These are phyloP conservation scores for Patella depressa DNA, from an alignment of 2,888 invertebrate species.

Conservation along the genomic window DNA sequence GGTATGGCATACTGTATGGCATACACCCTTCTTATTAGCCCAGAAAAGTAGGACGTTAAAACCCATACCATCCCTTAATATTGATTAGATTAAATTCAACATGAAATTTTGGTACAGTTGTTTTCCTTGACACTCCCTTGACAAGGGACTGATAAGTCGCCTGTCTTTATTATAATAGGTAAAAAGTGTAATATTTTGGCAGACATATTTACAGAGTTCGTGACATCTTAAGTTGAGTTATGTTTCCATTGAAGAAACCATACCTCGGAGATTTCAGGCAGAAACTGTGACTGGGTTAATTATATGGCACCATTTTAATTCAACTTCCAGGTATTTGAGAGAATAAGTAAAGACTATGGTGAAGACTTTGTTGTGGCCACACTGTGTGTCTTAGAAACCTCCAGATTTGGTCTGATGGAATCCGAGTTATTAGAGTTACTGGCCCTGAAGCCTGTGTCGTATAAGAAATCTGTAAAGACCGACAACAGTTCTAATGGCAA, in stretches of 20 bases:
- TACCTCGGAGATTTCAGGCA: neutral
- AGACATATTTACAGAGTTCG: neutral
- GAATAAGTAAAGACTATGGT: slow-evolving; percentile 45
- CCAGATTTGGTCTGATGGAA: slow-evolving; percentile 47
- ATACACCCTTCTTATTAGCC: no score
- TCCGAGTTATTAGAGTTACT: slow-evolving; percentile 45
- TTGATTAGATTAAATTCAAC: no score
- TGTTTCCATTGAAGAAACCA: neutral
- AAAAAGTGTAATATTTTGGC: no score
- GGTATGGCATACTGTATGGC: no score
- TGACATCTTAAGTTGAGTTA: neutral
- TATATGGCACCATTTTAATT: neutral
- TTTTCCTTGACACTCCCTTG: no score
- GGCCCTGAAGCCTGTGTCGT: slow-evolving; percentile 32
- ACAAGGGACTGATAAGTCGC: no score
- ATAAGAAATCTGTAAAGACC: slow-evolving; percentile 21
- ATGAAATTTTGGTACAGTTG: no score
- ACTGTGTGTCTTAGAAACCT: slow-evolving; percentile 47
- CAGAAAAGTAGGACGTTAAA: no score
- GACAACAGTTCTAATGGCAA: slow-evolving; percentile 20
- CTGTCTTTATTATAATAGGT: no score
- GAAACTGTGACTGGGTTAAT: neutral
- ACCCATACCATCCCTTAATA: no score
- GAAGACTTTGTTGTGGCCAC: slow-evolving; percentile 45
- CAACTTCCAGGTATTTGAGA: slow-evolving; percentile 39